These are phyloP conservation scores for Acanthurus tractus DNA, from an alignment of 2,797 vertebrate species.

Conservation along the genomic window DNA sequence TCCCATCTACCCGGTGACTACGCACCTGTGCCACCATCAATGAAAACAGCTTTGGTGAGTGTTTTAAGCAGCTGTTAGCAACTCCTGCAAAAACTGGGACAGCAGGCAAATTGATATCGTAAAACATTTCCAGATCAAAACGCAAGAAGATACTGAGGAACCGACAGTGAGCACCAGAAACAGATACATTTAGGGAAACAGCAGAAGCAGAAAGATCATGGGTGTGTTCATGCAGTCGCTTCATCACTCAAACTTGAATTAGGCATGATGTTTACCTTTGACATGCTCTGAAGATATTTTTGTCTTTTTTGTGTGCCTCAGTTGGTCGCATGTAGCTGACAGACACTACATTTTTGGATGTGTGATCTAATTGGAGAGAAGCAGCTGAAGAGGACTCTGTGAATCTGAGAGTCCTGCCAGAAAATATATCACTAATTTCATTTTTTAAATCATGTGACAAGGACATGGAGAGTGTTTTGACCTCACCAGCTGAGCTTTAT, in stretches of 20 bases:
- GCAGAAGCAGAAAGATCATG: conserved; percentile 22
- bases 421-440: conserved; percentile 5
- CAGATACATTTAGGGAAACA: conserved; percentile 29
- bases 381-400: conserved; percentile 17
- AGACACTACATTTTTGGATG: conserved; percentile 1
- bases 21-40: conserved; percentile 58
- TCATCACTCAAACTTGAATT: conserved; percentile 46
- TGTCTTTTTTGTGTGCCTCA: conserved; percentile 23
- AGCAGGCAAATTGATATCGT: conserved; percentile 67
- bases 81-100: conserved; percentile 58
- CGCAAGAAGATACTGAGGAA: conserved; percentile 15
- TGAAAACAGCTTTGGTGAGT: conserved; percentile 50
- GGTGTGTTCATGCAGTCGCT: conserved; percentile 26
- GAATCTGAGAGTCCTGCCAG: conserved; percentile 7
- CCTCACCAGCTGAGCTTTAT: conserved; percentile 11
- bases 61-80: conserved; percentile 68
- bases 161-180: conserved; percentile 26
- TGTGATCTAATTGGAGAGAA: conserved; percentile 31
- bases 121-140: conserved; percentile 64
- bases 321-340: conserved; percentile 14
- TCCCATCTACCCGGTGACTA: conserved; percentile 37
- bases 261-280: conserved; percentile 39
- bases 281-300: conserved; percentile 46
- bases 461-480: neutral
- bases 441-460: conserved; percentile 4